Percentiles rank a stretch among this genome's conserved stretches.
These are phyloP conservation scores for Psettodes erumei DNA, from an alignment of 2,113 vertebrate genomes.

Conservation along the genomic window DNA sequence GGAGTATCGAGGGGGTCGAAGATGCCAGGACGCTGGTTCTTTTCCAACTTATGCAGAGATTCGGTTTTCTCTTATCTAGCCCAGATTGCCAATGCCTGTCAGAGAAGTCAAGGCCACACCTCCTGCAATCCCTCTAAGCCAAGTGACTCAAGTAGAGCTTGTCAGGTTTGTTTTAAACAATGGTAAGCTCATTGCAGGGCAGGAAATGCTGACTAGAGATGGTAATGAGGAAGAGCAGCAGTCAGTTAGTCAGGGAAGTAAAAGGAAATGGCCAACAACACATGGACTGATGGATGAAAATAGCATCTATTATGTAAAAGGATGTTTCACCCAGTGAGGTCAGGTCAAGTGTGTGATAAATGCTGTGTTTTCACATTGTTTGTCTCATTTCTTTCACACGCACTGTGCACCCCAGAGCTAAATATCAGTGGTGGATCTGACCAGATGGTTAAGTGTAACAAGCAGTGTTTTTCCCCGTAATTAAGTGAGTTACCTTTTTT, in stretches of 20 bases:
- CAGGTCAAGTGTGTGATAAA: slow-evolving; percentile 31
- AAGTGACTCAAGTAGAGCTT: slow-evolving; percentile 53
- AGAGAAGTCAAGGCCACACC: slow-evolving; percentile 21
- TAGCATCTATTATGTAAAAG: slow-evolving; percentile 54
- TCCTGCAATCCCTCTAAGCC: slow-evolving; percentile 16
- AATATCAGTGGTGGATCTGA: slow-evolving; percentile 16
- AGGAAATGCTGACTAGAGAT: slow-evolving; percentile 17
- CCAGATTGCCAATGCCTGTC: slow-evolving; percentile 23
- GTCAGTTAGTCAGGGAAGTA: slow-evolving; percentile 31
- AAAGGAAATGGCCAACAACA: slow-evolving; percentile 5
- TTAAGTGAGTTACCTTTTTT: slow-evolving; percentile 11
- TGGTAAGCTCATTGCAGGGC: slow-evolving; percentile 8
- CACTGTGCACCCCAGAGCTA: slow-evolving; percentile 20
- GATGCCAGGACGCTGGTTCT: slow-evolving; percentile 16
- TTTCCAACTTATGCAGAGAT: slow-evolving; percentile 10
- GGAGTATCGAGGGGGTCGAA: not conserved
- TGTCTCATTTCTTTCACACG: not conserved
- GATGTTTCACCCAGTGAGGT: slow-evolving; percentile 2
- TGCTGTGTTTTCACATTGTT: slow-evolving; percentile 21
- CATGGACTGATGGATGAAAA: slow-evolving; percentile 16
- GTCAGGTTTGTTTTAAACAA: slow-evolving; percentile 48
- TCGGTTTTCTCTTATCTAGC: slow-evolving; percentile 10
- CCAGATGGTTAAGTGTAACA: slow-evolving; percentile 33
- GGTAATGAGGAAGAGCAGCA: slow-evolving; percentile 45
- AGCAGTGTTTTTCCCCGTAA: not conserved